Evolutionary conservation across 2,797 vertebrate genomes (phyloP), one percentile per base, ranked within the genome.

Genomic region (Phalanger gymnotis): DNA sequence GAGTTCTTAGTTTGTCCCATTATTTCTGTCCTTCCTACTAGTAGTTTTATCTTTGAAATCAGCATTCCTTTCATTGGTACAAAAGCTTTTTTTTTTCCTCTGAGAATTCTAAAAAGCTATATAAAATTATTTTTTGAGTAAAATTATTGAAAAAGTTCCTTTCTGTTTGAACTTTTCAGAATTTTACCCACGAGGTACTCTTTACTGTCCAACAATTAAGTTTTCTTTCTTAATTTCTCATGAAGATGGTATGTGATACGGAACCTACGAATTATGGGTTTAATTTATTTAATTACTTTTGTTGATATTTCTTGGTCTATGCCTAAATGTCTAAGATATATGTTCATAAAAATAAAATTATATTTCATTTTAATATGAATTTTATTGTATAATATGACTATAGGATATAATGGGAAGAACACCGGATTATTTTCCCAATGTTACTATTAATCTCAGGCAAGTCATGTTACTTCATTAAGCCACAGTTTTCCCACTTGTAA

Each of bases 11-110:
- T 90, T 61, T 94, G 52, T 0, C 11, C 40, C 22, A 53, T 55
- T 92, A 54, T 90, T 95, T 92, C 87, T 92, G 40, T 61, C 89
- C 73, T 34, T 94, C 54, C 47, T 89, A 40, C 90, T 53, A 54
- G 6, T 81, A 89, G 91, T 97, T 97, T 94, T 92, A 91, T 93
- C 31, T 53, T 92, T 54, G 92, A 96, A 95, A 30, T 3, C 96
- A 92, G 27, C 61, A 93, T 47, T 28, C 66, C 4, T 47, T 30
- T 1, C 56, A 54, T 2, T 19, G 54, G 54, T 47, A 54, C n/a
- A 93, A 51, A 90, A 91, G 3, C 4, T 34, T 61, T 31, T 66
- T 81, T 81, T 25, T 91, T 92, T n/a, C 54, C 90, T 58, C 40
- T 66, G 28, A 96, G 55, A 92, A 93, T 90, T 61, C 92, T 93